These are phyloP conservation scores for Nothocercus nigrocapillus DNA, from an alignment of 2,113 vertebrate species.

Conservation along the genomic window DNA sequence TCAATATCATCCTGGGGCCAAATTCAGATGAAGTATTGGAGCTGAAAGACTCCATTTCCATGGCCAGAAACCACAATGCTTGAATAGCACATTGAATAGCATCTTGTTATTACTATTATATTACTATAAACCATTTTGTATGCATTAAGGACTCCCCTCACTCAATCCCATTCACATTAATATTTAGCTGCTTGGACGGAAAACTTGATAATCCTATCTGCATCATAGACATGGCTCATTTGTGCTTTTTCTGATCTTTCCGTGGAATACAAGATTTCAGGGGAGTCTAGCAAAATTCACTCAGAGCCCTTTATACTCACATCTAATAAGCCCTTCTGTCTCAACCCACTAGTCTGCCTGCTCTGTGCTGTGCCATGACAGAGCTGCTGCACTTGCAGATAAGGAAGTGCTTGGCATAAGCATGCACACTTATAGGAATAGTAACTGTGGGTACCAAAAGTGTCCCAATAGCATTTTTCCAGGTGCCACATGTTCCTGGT, in stretches of 20 bases:
- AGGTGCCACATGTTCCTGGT: not conserved
- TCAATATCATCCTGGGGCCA: not conserved
- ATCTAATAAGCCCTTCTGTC: constrained; percentile 16
- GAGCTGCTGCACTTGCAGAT: constrained; percentile 13
- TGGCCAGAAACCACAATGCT: not conserved
- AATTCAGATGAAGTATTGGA: not conserved
- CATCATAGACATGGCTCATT: not conserved
- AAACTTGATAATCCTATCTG: not conserved
- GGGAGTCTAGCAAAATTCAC: not conserved
- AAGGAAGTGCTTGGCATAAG: constrained; percentile 18
- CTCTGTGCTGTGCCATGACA: not conserved
- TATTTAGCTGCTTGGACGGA: not conserved
- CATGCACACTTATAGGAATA: not conserved
- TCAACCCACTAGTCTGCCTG: not conserved
- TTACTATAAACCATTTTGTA: not conserved
- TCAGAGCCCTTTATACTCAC: not conserved
- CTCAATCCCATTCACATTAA: not conserved
- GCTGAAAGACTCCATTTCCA: not conserved
- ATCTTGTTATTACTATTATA: not conserved
- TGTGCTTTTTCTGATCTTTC: not conserved
- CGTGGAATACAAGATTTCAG: not conserved
- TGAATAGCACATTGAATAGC: not conserved
- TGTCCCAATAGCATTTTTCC: not conserved
- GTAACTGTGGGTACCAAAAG: not conserved
- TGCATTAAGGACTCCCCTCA: not conserved